Percentiles rank a stretch among this genome's conserved stretches.
phyloP scores from a whole-genome alignment of 2,888 invertebrate species.

The Pandemis cinnamomeana region DNA sequence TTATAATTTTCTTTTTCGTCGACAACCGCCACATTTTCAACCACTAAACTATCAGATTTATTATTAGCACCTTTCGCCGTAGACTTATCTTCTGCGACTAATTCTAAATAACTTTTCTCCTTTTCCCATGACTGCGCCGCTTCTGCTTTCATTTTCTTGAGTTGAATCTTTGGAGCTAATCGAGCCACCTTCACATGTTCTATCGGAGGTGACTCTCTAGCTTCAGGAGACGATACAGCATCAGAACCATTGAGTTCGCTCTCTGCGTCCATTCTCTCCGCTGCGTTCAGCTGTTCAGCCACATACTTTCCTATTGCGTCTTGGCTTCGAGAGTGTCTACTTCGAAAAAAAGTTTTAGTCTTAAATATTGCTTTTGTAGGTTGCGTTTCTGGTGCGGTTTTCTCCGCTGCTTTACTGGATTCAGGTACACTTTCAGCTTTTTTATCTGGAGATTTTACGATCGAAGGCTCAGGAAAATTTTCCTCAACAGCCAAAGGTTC shows the following conservation, averaged over 20 bases:
- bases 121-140: slow-evolving; percentile 70
- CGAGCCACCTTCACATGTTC: slow-evolving; percentile 84
- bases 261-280: slow-evolving; percentile 75
- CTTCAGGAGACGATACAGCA: slow-evolving; percentile 68
- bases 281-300: slow-evolving; percentile 78
- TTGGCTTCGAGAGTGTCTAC: slow-evolving; percentile 81
- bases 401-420: slow-evolving; percentile 52
- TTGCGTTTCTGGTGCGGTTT: slow-evolving; percentile 50
- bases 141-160: slow-evolving; percentile 82
- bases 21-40: slow-evolving; percentile 8
- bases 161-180: slow-evolving; percentile 81
- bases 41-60: slow-evolving; percentile 25
- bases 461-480: slow-evolving; percentile 84
- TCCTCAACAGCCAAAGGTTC: slow-evolving; percentile 81
- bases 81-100: slow-evolving; percentile 45
- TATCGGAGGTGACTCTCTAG: slow-evolving; percentile 72
- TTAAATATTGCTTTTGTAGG: slow-evolving; percentile 81
- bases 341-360: slow-evolving; percentile 83
- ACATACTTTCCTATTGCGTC: slow-evolving; percentile 83
- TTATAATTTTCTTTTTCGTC: slow-evolving; percentile 23
- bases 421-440: slow-evolving; percentile 55
- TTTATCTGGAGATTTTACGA: slow-evolving; percentile 81
- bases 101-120: slow-evolving; percentile 48
- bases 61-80: slow-evolving; percentile 35
- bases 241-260: slow-evolving; percentile 75